Conservation (phyloP, 2,113 vertebrate species). For the Elaphurus davidianus region DNA sequence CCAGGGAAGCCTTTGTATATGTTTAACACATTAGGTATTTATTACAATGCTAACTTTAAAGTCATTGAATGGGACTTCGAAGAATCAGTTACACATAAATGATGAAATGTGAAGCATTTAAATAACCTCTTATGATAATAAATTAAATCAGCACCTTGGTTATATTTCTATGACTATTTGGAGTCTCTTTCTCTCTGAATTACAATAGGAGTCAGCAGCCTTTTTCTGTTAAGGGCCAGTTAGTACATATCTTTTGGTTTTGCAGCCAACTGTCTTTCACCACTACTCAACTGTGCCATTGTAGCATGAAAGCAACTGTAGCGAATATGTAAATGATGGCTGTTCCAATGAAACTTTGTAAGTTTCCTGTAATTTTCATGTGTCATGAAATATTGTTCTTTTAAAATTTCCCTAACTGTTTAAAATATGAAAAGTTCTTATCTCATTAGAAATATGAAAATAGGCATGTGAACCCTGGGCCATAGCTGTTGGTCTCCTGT, state of each 20-base stretch:
- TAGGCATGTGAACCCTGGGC: neutral
- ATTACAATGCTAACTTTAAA: neutral
- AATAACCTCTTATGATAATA: neutral
- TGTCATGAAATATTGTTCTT: neutral
- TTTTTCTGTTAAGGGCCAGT: neutral
- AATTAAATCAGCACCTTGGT: neutral
- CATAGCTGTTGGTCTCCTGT: neutral
- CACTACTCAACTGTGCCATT: neutral
- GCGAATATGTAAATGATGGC: neutral
- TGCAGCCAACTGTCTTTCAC: neutral
- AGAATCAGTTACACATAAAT: neutral
- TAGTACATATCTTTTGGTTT: neutral
- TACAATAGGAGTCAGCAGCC: neutral
- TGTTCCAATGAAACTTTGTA: neutral
- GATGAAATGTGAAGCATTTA: neutral
- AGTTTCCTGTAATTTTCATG: neutral
- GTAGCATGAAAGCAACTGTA: neutral
- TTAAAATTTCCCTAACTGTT: neutral
- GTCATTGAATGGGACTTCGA: neutral
- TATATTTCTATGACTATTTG: neutral
- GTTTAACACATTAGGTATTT: neutral
- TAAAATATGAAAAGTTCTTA: neutral
- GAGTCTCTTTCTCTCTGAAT: constrained; percentile 1
- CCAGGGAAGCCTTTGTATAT: neutral
- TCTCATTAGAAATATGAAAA: neutral